phyloP scores from a whole-genome alignment of 2,113 vertebrate species.

The Vulpes vulpes region DNA sequence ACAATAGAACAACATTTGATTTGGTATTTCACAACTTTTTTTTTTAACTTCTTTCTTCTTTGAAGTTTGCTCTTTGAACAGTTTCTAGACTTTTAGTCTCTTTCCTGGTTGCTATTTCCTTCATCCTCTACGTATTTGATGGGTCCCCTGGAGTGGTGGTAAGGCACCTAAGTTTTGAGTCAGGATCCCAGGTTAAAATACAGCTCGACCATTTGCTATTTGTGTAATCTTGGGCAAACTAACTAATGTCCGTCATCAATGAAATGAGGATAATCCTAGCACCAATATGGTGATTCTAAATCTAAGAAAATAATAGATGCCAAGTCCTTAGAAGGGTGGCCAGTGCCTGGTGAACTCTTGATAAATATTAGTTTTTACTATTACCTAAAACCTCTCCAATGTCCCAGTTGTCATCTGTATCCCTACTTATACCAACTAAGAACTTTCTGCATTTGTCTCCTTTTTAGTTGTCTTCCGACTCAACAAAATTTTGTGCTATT shows the following conservation, averaged over 20 bases:
- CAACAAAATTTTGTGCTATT: neutral
- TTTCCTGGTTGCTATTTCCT: slow-evolving; percentile 21
- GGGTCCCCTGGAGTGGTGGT: neutral
- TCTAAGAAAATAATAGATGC: slow-evolving; percentile 27
- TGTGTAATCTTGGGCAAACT: neutral
- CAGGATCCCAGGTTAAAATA: neutral
- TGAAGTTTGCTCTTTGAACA: slow-evolving; percentile 11
- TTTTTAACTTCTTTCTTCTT: neutral
- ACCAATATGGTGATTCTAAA: neutral
- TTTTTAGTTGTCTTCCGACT: neutral
- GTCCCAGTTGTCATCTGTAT: neutral
- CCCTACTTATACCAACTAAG: neutral
- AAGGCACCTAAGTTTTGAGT: neutral
- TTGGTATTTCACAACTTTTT: neutral
- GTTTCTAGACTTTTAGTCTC: neutral
- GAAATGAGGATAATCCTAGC: neutral
- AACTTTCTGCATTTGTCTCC: slow-evolving; percentile 30
- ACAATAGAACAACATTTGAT: neutral
- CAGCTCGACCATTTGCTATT: neutral
- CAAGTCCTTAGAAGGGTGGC: neutral
- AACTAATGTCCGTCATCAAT: slow-evolving; percentile 5
- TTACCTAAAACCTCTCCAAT: slow-evolving; percentile 16
- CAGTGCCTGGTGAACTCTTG: neutral
- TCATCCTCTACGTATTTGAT: neutral
- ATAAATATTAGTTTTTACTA: slow-evolving; percentile 1